A percentile compares a stretch with the other conserved stretches of the same genome.
phyloP scores from a whole-genome alignment of 2,797 vertebrate species.

The Astyanax mexicanus region DNA sequence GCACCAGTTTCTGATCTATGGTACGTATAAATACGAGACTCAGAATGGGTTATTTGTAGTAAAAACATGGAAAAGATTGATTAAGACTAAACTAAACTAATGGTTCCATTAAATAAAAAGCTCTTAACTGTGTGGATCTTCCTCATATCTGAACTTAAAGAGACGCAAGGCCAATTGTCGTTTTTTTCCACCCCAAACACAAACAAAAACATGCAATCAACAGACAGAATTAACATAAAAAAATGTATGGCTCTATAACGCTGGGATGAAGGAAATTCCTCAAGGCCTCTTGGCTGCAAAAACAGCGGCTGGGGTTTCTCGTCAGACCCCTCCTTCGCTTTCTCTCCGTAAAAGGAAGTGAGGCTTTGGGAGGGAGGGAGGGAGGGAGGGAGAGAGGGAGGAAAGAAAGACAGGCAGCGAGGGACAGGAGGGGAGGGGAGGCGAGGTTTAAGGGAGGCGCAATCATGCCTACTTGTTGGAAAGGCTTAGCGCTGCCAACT shows the following conservation, averaged over 20 bases:
- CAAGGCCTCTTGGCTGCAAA: conserved; percentile 4
- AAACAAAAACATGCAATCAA: neutral
- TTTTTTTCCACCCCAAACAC: no score
- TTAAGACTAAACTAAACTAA: no score
- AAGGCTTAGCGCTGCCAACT: conserved; percentile 65
- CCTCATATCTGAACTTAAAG: no score
- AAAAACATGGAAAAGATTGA: no score
- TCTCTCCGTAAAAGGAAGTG: conserved; percentile 54
- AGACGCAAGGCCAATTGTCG: no score
- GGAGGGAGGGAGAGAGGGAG: conserved; percentile 19
- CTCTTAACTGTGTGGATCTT: no score
- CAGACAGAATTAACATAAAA: no score
- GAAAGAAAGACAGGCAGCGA: conserved; percentile 13
- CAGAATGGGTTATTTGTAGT: neutral
- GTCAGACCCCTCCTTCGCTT: conserved; percentile 35
- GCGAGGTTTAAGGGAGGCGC: conserved; percentile 52
- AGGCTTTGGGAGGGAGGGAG: conserved; percentile 35
- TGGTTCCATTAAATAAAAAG: no score
- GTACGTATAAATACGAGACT: neutral
- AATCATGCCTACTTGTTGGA: conserved; percentile 66
- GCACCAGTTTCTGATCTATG: neutral
- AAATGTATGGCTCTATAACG: conserved; percentile 19
- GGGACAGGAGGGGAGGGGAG: neutral
- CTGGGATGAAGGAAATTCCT: conserved; percentile 19
- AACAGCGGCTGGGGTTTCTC: conserved; percentile 20